These are phyloP conservation scores for Polymixis lichenea DNA, from an alignment of 2,888 invertebrate species.

Conservation along the genomic window DNA sequence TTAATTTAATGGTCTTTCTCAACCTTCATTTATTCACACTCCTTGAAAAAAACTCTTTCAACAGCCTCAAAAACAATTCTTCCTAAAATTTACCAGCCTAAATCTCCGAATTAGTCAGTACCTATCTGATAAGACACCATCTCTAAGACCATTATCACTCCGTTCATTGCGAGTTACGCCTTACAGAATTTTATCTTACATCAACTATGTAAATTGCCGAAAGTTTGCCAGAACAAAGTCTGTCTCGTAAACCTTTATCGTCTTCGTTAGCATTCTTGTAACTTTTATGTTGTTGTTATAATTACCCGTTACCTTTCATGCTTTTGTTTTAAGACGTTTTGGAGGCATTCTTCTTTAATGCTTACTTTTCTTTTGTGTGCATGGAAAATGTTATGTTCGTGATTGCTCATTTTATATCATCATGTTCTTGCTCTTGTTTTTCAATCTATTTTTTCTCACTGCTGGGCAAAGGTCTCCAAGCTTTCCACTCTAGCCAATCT, in stretches of 20 bases:
- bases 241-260: slow-evolving; percentile 65
- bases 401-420: background rate
- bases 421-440: background rate
- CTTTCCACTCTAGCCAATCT: too few species aligned
- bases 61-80: background rate
- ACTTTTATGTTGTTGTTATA: slow-evolving; percentile 63
- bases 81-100: background rate
- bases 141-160: slow-evolving; percentile 61
- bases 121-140: slow-evolving; percentile 42
- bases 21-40: background rate
- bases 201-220: slow-evolving; percentile 65
- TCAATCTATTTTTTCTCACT: background rate
- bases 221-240: slow-evolving; percentile 64
- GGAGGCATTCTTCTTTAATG: slow-evolving; percentile 13
- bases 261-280: slow-evolving; percentile 55
- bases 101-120: slow-evolving; percentile 50
- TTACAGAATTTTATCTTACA: slow-evolving; percentile 58
- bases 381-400: background rate
- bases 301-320: slow-evolving; percentile 50
- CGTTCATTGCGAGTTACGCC: slow-evolving; percentile 53
- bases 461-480: too few species aligned
- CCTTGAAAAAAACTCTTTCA: background rate
- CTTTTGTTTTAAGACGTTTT: slow-evolving; percentile 26
- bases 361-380: background rate
- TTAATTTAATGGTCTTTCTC: background rate